Evolutionary conservation across 2,888 invertebrate genomes (phyloP).

Genomic region (Brachyopa scutellaris): DNA sequence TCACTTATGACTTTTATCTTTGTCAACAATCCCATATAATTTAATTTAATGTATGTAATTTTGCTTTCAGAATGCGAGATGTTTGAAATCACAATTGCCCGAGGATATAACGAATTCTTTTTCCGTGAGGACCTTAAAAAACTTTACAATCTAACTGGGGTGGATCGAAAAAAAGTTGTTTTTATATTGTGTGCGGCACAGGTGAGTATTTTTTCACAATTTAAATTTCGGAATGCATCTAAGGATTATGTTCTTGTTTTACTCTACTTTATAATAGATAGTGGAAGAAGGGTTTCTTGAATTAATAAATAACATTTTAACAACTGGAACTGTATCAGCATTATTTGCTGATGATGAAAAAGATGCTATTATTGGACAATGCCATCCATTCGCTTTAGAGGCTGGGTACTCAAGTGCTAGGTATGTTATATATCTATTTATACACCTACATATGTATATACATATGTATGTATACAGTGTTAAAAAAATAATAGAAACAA

Average conservation of each 20-base stretch:
- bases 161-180: slow-evolving; percentile 89
- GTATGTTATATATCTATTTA: slow-evolving; percentile 79
- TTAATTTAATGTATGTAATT: no score
- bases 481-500: neutral
- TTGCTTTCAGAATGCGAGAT: slow-evolving; percentile 87
- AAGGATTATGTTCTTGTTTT: no score
- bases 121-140: slow-evolving; percentile 94
- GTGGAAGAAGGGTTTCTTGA: slow-evolving; percentile 93
- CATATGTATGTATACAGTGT: neutral
- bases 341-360: slow-evolving; percentile 95
- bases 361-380: slow-evolving; percentile 88
- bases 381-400: slow-evolving; percentile 87
- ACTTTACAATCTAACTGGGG: slow-evolving; percentile 89
- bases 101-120: slow-evolving; percentile 91
- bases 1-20: no score
- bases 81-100: slow-evolving; percentile 91
- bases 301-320: slow-evolving; percentile 94
- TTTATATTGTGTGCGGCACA: slow-evolving; percentile 94
- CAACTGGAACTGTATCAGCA: slow-evolving; percentile 93
- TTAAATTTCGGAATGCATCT: no score
- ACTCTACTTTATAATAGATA: slow-evolving; percentile 81
- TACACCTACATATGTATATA: neutral
- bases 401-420: slow-evolving; percentile 89
- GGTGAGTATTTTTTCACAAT: slow-evolving; percentile 78
- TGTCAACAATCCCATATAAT: no score